Evolutionary conservation across 1,140 invertebrate species (phyloP), one percentile per base, ranked within the genome.

Genomic region (Ceratina japonica): DNA sequence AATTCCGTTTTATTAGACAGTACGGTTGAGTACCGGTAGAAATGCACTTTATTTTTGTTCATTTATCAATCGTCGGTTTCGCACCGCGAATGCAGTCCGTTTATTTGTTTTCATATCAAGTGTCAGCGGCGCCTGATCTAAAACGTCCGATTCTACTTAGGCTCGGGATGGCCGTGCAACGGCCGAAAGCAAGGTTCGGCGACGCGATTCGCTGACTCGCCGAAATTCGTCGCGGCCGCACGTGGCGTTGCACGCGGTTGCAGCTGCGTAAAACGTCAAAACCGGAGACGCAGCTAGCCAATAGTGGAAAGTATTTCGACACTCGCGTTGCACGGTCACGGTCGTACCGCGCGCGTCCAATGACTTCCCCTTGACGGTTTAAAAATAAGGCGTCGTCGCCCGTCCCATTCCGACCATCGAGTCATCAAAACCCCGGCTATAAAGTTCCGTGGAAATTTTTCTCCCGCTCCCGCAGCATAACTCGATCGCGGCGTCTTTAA

Each of bases 261-360:
- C 22, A 20, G 1, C 27, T 22, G 18, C 52, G 31, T 24, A 10
- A 44, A 44, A 44, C 37, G 37, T 44, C 2, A 44, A 44, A 44
- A 44, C 20, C 73, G n/a, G 7, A 64, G 3, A 20, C 37, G 37
- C 37, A 51, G 22, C 3, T 27, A 3, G 51, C 54, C 74, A n/a
- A 51, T 75, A 18, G 63, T 16, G 37, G 2, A 18, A 27, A 16
- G n/a, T n/a, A 51, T 76, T 76, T 76, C 65, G 56, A 70, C 75
- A 69, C 37, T 44, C 37, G 37, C 37, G 37, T 44, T 44, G 37
- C 37, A 44, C 37, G 37, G 37, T 44, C 37, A 66, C 62, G 73
- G 73, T 49, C 63, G 52, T 49, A n/a, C 51, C 72, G 51, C n/a
- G 37, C 27, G 61, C 61, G 73, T 22, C 51, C 44, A 44, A 56